Percentiles rank a stretch among this genome's conserved stretches.
Conservation (phyloP, 1,140 invertebrate genomes). For the Pentalonia nigronervosa region DNA sequence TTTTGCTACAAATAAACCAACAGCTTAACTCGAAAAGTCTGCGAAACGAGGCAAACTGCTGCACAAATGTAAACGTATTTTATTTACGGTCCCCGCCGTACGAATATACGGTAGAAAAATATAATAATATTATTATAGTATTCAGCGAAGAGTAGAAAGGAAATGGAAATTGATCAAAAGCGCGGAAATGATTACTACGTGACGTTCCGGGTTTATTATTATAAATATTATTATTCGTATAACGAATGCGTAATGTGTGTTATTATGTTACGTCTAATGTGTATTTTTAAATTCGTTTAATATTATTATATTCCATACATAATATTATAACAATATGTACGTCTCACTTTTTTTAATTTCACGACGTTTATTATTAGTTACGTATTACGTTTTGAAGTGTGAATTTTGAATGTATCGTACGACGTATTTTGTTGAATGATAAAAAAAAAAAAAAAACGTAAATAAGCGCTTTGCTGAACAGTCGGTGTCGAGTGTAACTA, state of each 20-base stretch:
- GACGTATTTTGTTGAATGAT: neutral
- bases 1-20: neutral
- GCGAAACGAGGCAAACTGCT: neutral
- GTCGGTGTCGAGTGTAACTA: no score
- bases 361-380: neutral
- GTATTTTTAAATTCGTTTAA: neutral
- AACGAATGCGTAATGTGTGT: neutral
- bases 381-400: neutral
- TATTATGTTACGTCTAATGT: neutral
- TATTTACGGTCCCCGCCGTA: neutral
- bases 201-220: neutral
- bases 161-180: neutral
- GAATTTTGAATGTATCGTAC: neutral
- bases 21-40: neutral
- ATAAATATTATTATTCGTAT: neutral
- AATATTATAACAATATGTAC: no score
- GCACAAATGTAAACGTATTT: neutral
- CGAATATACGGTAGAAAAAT: neutral
- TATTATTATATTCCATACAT: neutral
- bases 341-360: no score
- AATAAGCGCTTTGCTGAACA: no score
- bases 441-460: neutral
- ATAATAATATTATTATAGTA: neutral
- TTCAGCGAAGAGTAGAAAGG: neutral
- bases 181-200: neutral